phyloP scores from a whole-genome alignment of 2,888 invertebrate species.

The Tillus elongatus region DNA sequence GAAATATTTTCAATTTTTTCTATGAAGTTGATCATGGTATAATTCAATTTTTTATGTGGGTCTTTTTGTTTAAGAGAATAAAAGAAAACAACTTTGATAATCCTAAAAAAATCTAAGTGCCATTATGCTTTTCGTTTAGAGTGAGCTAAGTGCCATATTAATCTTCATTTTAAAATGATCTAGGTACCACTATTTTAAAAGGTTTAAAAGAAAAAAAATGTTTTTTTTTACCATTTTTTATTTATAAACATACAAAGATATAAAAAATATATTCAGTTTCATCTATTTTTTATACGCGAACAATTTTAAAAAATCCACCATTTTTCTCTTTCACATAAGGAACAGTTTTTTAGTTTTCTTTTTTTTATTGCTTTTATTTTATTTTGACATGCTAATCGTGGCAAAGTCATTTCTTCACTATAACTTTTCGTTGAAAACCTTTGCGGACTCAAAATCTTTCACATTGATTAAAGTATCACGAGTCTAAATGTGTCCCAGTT shows the following conservation, averaged over 20 bases:
- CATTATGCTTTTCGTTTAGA: background rate
- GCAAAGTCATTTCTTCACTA: background rate
- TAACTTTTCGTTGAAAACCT: slow-evolving; percentile 8
- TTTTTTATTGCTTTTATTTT: slow-evolving; percentile 6
- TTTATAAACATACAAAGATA: background rate
- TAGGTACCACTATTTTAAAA: slow-evolving; percentile 1
- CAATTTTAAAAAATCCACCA: background rate
- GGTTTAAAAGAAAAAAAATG: slow-evolving; percentile 2
- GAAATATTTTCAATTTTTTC: slow-evolving; percentile 1
- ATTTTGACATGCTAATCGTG: slow-evolving; percentile 6
- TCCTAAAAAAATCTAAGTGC: slow-evolving; percentile 2
- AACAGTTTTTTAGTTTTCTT: slow-evolving; percentile 5
- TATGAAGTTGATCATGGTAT: background rate
- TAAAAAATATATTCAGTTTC: background rate
- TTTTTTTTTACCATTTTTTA: background rate
- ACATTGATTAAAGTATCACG: slow-evolving; percentile 10
- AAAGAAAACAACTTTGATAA: background rate
- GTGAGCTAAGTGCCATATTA: slow-evolving; percentile 1
- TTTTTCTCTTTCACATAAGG: slow-evolving; percentile 1
- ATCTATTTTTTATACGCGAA: background rate
- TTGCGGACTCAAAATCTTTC: slow-evolving; percentile 8
- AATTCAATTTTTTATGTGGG: background rate
- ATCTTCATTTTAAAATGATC: background rate
- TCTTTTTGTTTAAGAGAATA: slow-evolving; percentile 3
- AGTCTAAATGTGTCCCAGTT: slow-evolving; percentile 7